Conservation (phyloP, 2,888 invertebrate genomes). For the Fragum sueziense region DNA sequence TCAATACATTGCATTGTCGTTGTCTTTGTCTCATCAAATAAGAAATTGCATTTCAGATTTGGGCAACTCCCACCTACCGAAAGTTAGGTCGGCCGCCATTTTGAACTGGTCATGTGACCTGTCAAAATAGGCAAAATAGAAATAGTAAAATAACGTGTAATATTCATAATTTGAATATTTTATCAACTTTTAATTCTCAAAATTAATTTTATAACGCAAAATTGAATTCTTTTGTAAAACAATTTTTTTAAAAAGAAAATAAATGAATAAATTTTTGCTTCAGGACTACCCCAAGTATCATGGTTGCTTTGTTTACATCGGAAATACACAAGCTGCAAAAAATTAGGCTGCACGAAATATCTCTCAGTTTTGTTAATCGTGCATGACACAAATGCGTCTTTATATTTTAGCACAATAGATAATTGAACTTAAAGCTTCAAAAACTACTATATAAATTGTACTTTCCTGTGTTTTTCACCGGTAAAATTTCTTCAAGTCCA, state of each 20-base stretch:
- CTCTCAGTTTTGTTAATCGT: not conserved
- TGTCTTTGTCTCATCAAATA: not conserved
- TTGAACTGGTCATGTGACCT: slow-evolving; percentile 75
- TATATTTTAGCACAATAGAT: no score
- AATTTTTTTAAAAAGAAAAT: not conserved
- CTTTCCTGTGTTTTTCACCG: slow-evolving; percentile 23
- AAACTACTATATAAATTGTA: no score
- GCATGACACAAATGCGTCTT: no score
- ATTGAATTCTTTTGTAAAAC: not conserved
- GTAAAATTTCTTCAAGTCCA: slow-evolving; percentile 46
- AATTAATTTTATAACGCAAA: not conserved
- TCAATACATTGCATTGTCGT: not conserved
- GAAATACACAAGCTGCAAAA: slow-evolving; percentile 12
- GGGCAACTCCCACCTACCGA: slow-evolving; percentile 68
- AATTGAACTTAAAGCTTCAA: no score
- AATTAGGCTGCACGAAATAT: not conserved
- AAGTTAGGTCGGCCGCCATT: slow-evolving; percentile 79
- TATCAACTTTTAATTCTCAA: not conserved
- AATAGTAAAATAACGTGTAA: not conserved
- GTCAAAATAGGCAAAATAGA: not conserved
- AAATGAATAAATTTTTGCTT: slow-evolving; percentile 1
- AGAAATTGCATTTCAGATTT: slow-evolving; percentile 10
- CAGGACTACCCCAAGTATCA: slow-evolving; percentile 53
- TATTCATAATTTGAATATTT: not conserved
- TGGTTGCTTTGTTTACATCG: slow-evolving; percentile 65